phyloP scores from a whole-genome alignment of 2,888 invertebrate species.

The Ormyrus labotus region DNA sequence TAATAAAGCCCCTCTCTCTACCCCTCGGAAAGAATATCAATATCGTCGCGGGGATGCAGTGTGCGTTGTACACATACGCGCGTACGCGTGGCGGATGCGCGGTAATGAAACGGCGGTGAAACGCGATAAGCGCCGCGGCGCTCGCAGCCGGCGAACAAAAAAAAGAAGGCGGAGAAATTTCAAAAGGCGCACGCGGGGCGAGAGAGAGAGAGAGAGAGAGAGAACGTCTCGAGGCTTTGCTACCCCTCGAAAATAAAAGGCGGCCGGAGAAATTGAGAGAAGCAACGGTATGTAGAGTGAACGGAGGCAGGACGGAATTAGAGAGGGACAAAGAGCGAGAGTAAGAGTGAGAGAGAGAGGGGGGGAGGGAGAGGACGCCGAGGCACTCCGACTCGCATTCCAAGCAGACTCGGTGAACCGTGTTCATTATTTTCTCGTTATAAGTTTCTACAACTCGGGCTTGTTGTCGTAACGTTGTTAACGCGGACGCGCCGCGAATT shows the following conservation, averaged over 20 bases:
- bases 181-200: not conserved
- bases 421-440: conserved; percentile 75
- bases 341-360: conserved; percentile 25
- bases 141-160: not conserved
- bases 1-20: conserved; percentile 28
- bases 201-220: conserved; percentile 20
- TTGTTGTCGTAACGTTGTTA: conserved; percentile 75
- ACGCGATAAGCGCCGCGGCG: conserved; percentile 23
- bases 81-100: not conserved
- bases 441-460: conserved; percentile 74
- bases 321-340: conserved; percentile 31
- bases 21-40: conserved; percentile 35
- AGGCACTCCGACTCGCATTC: conserved; percentile 70
- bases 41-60: conserved; percentile 9
- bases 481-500: conserved; percentile 73
- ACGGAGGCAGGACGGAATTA: not conserved
- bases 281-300: conserved; percentile 33
- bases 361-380: conserved; percentile 4
- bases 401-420: conserved; percentile 73
- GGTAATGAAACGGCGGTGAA: conserved; percentile 36
- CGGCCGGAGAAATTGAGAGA: conserved; percentile 44
- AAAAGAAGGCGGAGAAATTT: not conserved
- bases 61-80: not conserved
- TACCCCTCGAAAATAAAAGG: conserved; percentile 37
- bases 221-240: conserved; percentile 53